phyloP scores from a whole-genome alignment of 2,888 invertebrate genomes.

The Drosophila ezoana region DNA sequence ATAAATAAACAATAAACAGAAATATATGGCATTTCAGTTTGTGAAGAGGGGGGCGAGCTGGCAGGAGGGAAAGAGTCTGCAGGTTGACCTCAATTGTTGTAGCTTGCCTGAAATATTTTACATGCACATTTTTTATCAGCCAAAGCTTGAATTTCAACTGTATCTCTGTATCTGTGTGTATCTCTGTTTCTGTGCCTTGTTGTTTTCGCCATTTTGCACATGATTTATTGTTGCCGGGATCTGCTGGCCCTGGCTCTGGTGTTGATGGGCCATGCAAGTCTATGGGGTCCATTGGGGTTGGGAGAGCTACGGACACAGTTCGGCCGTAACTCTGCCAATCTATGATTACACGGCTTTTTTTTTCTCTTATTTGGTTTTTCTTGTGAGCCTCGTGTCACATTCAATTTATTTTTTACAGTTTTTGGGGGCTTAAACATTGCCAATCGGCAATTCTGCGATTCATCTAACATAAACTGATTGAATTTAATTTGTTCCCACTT shows the following conservation, averaged over 20 bases:
- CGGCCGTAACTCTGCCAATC: slow-evolving; percentile 4
- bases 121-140: slow-evolving; percentile 76
- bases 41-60: not conserved
- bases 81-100: slow-evolving; percentile 71
- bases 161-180: slow-evolving; percentile 53
- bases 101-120: slow-evolving; percentile 59
- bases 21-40: slow-evolving; percentile 23
- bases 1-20: slow-evolving; percentile 38
- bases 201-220: slow-evolving; percentile 49
- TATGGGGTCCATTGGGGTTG: slow-evolving; percentile 1
- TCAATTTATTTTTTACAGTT: slow-evolving; percentile 58
- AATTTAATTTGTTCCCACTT: not conserved
- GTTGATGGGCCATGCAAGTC: slow-evolving; percentile 58
- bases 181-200: slow-evolving; percentile 37
- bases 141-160: slow-evolving; percentile 67
- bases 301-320: slow-evolving; percentile 1
- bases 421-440: slow-evolving; percentile 24
- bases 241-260: slow-evolving; percentile 21
- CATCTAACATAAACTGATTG: not conserved
- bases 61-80: slow-evolving; percentile 23
- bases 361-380: slow-evolving; percentile 19
- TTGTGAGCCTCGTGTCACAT: slow-evolving; percentile 21
- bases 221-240: slow-evolving; percentile 60
- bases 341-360: slow-evolving; percentile 51
- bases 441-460: not conserved